Conservation (phyloP, 2,797 vertebrate genomes). For the Hypotaenidia okinawae region DNA sequence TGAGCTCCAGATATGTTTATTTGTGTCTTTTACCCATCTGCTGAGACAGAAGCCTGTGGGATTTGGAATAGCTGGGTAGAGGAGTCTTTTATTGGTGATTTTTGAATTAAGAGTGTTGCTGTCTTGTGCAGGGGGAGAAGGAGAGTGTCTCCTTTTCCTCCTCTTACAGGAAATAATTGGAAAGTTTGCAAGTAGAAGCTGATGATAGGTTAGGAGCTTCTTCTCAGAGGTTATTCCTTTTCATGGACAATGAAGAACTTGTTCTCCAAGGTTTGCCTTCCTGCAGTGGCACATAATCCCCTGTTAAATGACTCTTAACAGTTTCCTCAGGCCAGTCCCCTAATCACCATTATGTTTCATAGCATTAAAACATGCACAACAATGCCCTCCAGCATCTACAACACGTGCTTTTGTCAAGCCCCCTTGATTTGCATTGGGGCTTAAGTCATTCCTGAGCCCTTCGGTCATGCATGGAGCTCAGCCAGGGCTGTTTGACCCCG, state of each 20-base stretch:
- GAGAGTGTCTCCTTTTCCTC: background rate
- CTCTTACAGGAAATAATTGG: background rate
- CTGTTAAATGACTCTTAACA: background rate
- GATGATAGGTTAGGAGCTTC: background rate
- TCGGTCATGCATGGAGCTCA: slow-evolving; percentile 5
- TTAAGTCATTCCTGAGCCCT: slow-evolving; percentile 41
- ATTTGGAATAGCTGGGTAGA: background rate
- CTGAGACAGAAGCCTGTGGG: background rate
- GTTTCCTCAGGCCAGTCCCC: background rate
- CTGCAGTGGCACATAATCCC: background rate
- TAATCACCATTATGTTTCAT: background rate
- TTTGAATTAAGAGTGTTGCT: background rate
- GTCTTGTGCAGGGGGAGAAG: background rate
- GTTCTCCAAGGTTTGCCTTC: background rate
- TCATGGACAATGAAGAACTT: background rate
- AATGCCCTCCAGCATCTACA: background rate
- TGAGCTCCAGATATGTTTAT: background rate
- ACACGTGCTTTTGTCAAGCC: slow-evolving; percentile 21
- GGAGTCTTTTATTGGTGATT: background rate
- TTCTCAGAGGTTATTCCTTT: background rate
- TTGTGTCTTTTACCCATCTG: background rate
- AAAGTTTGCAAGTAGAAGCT: background rate
- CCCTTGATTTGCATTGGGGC: slow-evolving; percentile 21
- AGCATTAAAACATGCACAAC: background rate
- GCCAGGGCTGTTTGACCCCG: background rate